A percentile compares a stretch with the other conserved stretches of the same genome.
These are phyloP conservation scores for Teleogryllus oceanicus DNA, from an alignment of 2,888 invertebrate genomes.

Conservation along the genomic window DNA sequence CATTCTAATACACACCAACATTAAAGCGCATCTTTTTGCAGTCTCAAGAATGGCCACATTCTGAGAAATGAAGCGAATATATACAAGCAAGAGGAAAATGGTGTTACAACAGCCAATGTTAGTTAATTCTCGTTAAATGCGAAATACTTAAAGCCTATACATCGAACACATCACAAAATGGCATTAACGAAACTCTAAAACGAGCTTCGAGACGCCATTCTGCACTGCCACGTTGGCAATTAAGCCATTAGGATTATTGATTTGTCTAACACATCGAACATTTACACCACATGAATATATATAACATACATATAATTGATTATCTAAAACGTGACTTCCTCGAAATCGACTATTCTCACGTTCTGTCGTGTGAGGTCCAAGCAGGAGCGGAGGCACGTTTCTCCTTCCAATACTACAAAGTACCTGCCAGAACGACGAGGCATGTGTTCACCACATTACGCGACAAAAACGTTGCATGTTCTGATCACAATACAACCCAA, in stretches of 20 bases:
- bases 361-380: constrained; percentile 3
- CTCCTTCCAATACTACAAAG: background rate
- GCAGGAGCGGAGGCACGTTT: background rate
- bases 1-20: background rate
- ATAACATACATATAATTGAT: background rate
- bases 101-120: background rate
- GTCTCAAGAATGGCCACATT: background rate
- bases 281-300: background rate
- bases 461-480: background rate
- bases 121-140: background rate
- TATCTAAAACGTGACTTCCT: background rate
- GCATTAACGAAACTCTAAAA: background rate
- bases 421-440: background rate
- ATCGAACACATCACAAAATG: background rate
- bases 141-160: background rate
- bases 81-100: background rate
- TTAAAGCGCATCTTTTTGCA: background rate
- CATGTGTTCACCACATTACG: background rate
- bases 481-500: background rate
- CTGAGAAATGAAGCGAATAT: background rate
- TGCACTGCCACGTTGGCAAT: background rate
- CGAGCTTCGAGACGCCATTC: background rate
- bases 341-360: background rate
- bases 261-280: background rate
- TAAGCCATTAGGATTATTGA: background rate